Conservation (phyloP, 1,140 invertebrate genomes). For the Lamellibrachia luymesi region DNA sequence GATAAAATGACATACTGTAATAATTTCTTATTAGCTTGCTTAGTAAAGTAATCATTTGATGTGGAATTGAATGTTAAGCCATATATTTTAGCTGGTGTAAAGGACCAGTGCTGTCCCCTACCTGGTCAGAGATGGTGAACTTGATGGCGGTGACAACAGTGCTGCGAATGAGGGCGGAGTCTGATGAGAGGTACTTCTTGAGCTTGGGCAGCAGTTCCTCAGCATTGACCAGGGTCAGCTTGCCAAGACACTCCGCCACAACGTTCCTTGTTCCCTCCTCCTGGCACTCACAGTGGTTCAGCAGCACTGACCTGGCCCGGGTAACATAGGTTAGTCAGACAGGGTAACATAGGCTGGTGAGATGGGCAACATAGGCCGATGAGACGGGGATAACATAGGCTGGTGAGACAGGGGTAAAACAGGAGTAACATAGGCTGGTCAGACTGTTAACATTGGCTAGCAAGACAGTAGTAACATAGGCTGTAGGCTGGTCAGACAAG, state of each 20-base stretch:
- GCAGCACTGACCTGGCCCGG: conserved; percentile 62
- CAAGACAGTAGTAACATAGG: too few species aligned
- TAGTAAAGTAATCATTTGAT: too few species aligned
- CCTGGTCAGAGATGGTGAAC: conserved; percentile 92
- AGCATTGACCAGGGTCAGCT: conserved; percentile 93
- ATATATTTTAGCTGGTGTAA: background rate
- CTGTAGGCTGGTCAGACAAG: too few species aligned
- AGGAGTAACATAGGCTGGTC: too few species aligned
- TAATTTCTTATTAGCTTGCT: background rate
- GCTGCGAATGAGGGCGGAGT: conserved; percentile 83
- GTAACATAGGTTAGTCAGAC: conserved; percentile 9
- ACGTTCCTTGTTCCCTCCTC: conserved; percentile 98
- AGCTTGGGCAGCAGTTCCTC: conserved; percentile 58
- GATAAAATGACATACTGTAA: background rate
- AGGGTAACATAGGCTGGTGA: background rate
- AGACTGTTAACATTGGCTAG: too few species aligned
- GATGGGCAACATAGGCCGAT: background rate
- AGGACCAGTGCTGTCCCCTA: conserved; percentile 22
- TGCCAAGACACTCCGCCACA: conserved; percentile 96
- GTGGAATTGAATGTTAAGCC: background rate
- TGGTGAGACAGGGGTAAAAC: too few species aligned
- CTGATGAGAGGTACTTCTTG: conserved; percentile 46
- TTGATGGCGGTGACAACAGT: conserved; percentile 98
- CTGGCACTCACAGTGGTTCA: conserved; percentile 87
- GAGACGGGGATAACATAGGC: too few species aligned